Evolutionary conservation across 2,797 vertebrate species (phyloP), one percentile per base, ranked within the genome.

Genomic region (Miichthys miiuy): DNA sequence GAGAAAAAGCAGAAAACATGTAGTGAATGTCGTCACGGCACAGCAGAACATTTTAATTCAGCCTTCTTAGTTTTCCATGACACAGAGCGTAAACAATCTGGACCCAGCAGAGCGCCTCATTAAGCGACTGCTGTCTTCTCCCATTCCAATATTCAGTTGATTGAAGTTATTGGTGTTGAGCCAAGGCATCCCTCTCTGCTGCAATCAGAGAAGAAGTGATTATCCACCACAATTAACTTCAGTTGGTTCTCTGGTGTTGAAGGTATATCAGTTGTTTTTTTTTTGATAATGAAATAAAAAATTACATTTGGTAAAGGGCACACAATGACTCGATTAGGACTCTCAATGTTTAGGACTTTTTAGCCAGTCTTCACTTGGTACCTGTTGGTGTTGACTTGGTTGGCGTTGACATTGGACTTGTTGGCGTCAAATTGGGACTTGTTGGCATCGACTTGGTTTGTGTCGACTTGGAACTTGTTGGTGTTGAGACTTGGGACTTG

Each of bases 41-140:
- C 51, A 38, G 42, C 60, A 11, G 64, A 83, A 8, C 80, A 23
- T 25, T 87, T 89, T 84, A n/a, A 79, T 81, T 74, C 38, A 47
- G 75, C 66, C 21, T 47, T 78, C 71, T 79, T 60, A 68, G 82
- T 80, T 89, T 85, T 91, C 88, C 81, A 82, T 62, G 87, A 84
- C 83, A 77, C 58, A 2, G 77, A 85, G 88, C 73, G 64, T 81
- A 66, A 89, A 86, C 79, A 85, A 78, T 82, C 60, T 56, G 76
- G 69, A 75, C 64, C 30, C 76, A 74, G 84, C 81, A 1, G 84
- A 83, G 72, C 16, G 44, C 76, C 84, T 91, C 80, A 69, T 82
- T 84, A 86, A 71, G 54, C 12, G 11, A 20, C 77, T 18, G 68
- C 83, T 66, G 72, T 74, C 87, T 77, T 81, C 77, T 78, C 72